Evolutionary conservation across 2,797 vertebrate genomes (phyloP).

Genomic region (Monodelphis domestica): DNA sequence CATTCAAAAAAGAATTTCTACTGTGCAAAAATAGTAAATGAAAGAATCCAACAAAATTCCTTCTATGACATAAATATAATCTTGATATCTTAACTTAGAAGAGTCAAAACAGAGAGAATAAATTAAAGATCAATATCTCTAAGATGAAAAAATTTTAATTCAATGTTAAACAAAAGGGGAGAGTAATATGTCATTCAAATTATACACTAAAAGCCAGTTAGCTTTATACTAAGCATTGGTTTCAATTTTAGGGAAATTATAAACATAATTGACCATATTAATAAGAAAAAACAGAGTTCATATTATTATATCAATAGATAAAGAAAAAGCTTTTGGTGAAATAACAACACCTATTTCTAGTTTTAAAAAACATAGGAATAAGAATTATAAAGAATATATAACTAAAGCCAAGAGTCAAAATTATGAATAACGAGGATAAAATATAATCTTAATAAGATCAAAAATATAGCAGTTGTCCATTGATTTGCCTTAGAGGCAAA

Average conservation of each 20-base stretch:
- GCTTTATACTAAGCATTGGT: too few species aligned
- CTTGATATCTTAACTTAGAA: too few species aligned
- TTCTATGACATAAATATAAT: too few species aligned
- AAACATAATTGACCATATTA: too few species aligned
- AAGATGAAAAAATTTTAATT: too few species aligned
- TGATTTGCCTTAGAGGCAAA: neutral
- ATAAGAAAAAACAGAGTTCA: neutral
- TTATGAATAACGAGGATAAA: neutral
- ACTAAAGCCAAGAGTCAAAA: neutral
- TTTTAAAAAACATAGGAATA: neutral
- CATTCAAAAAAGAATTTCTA: neutral
- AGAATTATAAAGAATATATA: neutral
- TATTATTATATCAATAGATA: neutral
- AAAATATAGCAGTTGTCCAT: neutral
- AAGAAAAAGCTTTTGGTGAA: neutral
- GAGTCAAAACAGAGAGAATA: too few species aligned
- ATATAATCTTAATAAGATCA: neutral
- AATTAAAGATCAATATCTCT: too few species aligned
- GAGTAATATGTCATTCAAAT: too few species aligned
- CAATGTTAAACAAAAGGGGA: too few species aligned
- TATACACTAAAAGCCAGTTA: too few species aligned
- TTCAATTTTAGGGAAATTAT: too few species aligned
- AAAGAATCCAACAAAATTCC: neutral
- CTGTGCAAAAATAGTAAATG: neutral
- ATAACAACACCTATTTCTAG: neutral